These are phyloP conservation scores for Drosophila acutilabella DNA, from an alignment of 2,888 invertebrate species.

Conservation along the genomic window DNA sequence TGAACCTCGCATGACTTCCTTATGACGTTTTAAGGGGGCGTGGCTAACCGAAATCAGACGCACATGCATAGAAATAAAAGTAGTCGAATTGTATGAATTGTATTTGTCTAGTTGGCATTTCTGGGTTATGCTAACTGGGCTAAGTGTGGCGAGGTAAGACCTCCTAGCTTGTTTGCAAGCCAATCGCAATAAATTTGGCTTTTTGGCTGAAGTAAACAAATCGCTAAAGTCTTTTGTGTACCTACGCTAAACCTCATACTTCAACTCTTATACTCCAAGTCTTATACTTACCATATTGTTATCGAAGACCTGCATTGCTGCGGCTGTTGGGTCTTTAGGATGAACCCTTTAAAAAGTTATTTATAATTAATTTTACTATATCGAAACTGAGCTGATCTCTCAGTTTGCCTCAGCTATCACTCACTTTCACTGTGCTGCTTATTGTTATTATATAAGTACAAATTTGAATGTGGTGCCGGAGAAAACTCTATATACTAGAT, in stretches of 20 bases:
- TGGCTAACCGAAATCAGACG: constrained; percentile 1
- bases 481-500: constrained; percentile 9
- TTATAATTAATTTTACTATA: too few relatives aligned
- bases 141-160: constrained; percentile 49
- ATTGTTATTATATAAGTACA: constrained; percentile 47
- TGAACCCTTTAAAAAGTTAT: constrained; percentile 1
- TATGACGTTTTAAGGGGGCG: constrained; percentile 32
- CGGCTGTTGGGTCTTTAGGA: constrained; percentile 26
- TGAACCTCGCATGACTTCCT: constrained; percentile 49
- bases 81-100: constrained; percentile 2
- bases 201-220: constrained; percentile 46
- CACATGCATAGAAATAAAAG: constrained; percentile 7
- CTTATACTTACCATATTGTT: constrained; percentile 77
- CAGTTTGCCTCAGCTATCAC: constrained; percentile 31
- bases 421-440: constrained; percentile 59
- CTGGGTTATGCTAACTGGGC: constrained; percentile 73
- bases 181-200: constrained; percentile 46
- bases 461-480: constrained; percentile 7
- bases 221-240: neutral
- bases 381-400: too few relatives aligned
- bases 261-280: neutral
- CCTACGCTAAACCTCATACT: neutral
- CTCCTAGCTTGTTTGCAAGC: constrained; percentile 26
- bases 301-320: constrained; percentile 82
- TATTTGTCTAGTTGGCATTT: constrained; percentile 62